phyloP scores from a whole-genome alignment of 2,113 vertebrate species.

The Agapornis roseicollis region DNA sequence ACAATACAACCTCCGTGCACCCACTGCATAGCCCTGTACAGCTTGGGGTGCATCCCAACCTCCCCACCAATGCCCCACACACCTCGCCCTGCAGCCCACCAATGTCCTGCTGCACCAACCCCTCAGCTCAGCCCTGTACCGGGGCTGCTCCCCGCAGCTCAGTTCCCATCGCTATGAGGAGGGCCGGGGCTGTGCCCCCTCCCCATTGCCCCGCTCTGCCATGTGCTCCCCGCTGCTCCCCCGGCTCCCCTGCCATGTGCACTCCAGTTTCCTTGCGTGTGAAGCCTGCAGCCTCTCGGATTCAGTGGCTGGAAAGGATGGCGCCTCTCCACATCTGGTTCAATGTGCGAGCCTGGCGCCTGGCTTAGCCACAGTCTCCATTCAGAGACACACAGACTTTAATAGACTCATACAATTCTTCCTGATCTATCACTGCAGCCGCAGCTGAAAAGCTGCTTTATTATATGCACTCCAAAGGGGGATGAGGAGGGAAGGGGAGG shows the following conservation, averaged over 20 bases:
- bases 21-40: rapidly evolving
- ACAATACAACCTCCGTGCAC: not conserved
- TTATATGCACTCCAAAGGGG: conserved; percentile 27
- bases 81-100: rapidly evolving
- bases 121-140: not conserved
- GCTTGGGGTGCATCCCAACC: rapidly evolving
- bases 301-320: conserved; percentile 73
- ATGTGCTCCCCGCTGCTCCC: conserved; percentile 41
- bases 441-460: conserved; percentile 66
- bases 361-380: conserved; percentile 80
- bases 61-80: rapidly evolving
- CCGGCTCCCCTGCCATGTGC: conserved; percentile 73
- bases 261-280: conserved; percentile 79
- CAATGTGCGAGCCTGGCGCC: conserved; percentile 81
- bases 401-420: conserved; percentile 70
- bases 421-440: conserved; percentile 65
- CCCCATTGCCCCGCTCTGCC: not conserved
- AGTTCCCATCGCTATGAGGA: not conserved
- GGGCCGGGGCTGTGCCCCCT: not conserved
- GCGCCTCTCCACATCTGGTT: conserved; percentile 87
- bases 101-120: not conserved
- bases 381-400: conserved; percentile 75
- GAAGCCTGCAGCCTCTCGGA: conserved; percentile 66
- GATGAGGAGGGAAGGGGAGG: conserved; percentile 42
- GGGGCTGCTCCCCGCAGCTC: not conserved